Evolutionary conservation across 2,888 invertebrate species (phyloP).

Genomic region (Drosophila prolongata): DNA sequence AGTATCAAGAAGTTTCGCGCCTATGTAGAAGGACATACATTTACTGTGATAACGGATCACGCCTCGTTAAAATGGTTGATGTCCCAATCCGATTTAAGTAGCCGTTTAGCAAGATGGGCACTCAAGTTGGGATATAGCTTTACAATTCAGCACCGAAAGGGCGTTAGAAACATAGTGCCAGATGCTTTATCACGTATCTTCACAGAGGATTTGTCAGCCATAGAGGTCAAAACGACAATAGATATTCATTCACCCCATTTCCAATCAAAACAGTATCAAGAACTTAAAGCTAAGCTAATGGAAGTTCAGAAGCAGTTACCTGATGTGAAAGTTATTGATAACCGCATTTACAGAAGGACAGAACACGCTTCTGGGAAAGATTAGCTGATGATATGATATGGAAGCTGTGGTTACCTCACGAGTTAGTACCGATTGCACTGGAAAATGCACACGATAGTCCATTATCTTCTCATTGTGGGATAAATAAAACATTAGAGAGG

Average conservation of each 20-base stretch:
- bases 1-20: conserved; percentile 13
- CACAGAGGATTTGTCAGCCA: neutral
- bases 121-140: conserved; percentile 11
- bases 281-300: neutral
- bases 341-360: neutral
- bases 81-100: conserved; percentile 17
- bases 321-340: neutral
- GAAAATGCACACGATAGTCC: neutral
- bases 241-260: neutral
- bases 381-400: conserved; percentile 4
- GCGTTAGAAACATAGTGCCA: conserved; percentile 18
- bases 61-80: conserved; percentile 29
- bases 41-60: no score
- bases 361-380: conserved; percentile 1
- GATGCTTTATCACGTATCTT: conserved; percentile 10
- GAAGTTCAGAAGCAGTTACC: conserved; percentile 3
- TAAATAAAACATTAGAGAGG: conserved; percentile 1
- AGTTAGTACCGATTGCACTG: neutral
- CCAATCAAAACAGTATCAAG: neutral
- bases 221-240: neutral
- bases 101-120: conserved; percentile 12
- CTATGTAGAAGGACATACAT: conserved; percentile 18
- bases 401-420: conserved; percentile 1
- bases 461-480: conserved; percentile 5
- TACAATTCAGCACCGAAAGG: conserved; percentile 17